Conservation (phyloP, 2,888 invertebrate species). For the Trimorus sp. region DNA sequence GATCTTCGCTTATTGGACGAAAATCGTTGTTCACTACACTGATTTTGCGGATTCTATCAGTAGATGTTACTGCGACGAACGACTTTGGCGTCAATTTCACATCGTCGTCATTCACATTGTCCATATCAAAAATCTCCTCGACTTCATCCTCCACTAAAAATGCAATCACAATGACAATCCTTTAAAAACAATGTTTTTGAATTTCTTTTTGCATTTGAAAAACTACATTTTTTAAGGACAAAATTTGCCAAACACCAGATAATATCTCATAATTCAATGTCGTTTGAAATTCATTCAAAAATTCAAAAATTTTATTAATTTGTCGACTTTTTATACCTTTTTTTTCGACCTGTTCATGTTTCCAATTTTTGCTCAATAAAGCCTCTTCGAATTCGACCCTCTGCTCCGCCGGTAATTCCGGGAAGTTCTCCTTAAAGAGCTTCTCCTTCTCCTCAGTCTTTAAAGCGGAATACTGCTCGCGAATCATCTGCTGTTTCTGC, state of each 20-base stretch:
- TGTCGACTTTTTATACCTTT: too few relatives aligned
- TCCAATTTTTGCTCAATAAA: constrained; percentile 82
- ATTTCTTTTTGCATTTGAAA: too few relatives aligned
- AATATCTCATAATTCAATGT: too few relatives aligned
- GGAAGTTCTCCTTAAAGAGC: constrained; percentile 80
- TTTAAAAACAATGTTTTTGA: too few relatives aligned
- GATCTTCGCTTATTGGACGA: constrained; percentile 83
- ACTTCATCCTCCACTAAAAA: constrained; percentile 71
- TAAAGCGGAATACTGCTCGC: constrained; percentile 78
- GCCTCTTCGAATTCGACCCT: constrained; percentile 84
- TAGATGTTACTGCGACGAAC: constrained; percentile 83
- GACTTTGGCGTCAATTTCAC: constrained; percentile 77
- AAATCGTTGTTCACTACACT: constrained; percentile 85
- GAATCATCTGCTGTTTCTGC: constrained; percentile 79
- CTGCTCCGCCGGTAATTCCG: constrained; percentile 78
- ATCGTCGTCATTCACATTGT: constrained; percentile 83
- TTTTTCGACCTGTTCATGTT: constrained; percentile 63
- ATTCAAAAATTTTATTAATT: too few relatives aligned
- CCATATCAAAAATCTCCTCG: constrained; percentile 88
- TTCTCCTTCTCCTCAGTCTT: constrained; percentile 78
- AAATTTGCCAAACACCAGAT: too few relatives aligned
- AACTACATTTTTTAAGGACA: too few relatives aligned
- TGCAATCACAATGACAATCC: too few relatives aligned
- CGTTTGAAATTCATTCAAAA: too few relatives aligned
- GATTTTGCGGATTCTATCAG: constrained; percentile 84